Evolutionary conservation across 2,888 invertebrate species (phyloP).

Genomic region (Eupithecia tripunctaria): DNA sequence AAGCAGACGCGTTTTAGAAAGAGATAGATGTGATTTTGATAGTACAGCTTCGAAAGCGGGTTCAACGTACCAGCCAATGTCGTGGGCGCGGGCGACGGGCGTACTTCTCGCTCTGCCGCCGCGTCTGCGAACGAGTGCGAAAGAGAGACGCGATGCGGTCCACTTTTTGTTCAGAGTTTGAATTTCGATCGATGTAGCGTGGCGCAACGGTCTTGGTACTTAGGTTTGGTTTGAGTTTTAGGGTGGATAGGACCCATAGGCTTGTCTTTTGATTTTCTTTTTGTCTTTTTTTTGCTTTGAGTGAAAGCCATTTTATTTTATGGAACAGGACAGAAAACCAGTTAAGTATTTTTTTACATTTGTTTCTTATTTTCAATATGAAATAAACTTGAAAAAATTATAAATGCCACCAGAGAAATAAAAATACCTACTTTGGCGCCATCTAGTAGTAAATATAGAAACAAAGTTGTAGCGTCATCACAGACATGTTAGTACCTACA

Average conservation of each 20-base stretch:
- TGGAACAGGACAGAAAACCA: background rate
- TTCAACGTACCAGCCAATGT: constrained; percentile 79
- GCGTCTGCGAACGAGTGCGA: constrained; percentile 47
- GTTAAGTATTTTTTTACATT: background rate
- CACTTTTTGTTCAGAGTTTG: constrained; percentile 79
- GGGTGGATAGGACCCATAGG: constrained; percentile 6
- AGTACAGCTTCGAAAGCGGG: constrained; percentile 62
- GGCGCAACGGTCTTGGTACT: constrained; percentile 66
- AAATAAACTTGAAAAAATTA: background rate
- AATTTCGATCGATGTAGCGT: constrained; percentile 78
- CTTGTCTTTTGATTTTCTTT: constrained; percentile 6
- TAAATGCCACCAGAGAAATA: background rate
- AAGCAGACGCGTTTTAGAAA: constrained; percentile 46
- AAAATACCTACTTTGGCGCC: background rate
- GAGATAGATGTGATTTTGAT: constrained; percentile 63
- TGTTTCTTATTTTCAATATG: background rate
- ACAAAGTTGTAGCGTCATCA: background rate
- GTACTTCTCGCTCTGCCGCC: constrained; percentile 57
- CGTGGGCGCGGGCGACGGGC: constrained; percentile 75
- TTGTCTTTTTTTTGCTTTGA: background rate
- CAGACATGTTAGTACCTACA: background rate
- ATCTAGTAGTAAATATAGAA: background rate
- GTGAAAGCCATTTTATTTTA: background rate
- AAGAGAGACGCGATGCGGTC: constrained; percentile 60
- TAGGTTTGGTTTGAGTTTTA: constrained; percentile 39